phyloP scores from a whole-genome alignment of 1,140 invertebrate genomes.

The Drosophila serrata region DNA sequence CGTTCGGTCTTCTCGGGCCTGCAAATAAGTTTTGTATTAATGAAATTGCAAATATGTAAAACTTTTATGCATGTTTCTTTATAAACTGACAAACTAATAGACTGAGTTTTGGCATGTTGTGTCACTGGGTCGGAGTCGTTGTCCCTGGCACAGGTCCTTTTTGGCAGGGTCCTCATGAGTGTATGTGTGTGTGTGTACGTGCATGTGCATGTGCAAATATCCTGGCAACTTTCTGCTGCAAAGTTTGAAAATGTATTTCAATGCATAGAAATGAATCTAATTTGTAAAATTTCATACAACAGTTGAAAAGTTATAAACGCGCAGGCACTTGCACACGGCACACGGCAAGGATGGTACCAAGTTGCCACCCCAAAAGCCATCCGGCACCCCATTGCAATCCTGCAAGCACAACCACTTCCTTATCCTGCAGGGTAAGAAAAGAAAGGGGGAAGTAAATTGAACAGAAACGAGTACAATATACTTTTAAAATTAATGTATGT shows the following conservation, averaged over 20 bases:
- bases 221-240: constrained; percentile 76
- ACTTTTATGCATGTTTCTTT: constrained; percentile 82
- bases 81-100: constrained; percentile 83
- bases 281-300: constrained; percentile 84
- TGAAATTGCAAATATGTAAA: constrained; percentile 83
- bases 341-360: constrained; percentile 52
- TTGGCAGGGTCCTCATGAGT: constrained; percentile 36
- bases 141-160: constrained; percentile 30
- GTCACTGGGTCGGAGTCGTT: constrained; percentile 53
- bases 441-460: background rate
- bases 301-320: constrained; percentile 84
- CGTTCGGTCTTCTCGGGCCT: constrained; percentile 29
- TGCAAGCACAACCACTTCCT: constrained; percentile 13
- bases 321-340: constrained; percentile 78
- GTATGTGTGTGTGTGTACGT: constrained; percentile 40
- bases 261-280: constrained; percentile 84
- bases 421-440: constrained; percentile 18
- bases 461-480: background rate
- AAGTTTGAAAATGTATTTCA: constrained; percentile 84
- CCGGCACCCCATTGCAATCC: constrained; percentile 24
- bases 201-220: constrained; percentile 63
- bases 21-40: constrained; percentile 81
- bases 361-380: background rate
- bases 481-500: background rate
- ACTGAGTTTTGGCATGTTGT: constrained; percentile 79